phyloP scores from a whole-genome alignment of 2,113 vertebrate species.

The Recurvirostra avosetta region DNA sequence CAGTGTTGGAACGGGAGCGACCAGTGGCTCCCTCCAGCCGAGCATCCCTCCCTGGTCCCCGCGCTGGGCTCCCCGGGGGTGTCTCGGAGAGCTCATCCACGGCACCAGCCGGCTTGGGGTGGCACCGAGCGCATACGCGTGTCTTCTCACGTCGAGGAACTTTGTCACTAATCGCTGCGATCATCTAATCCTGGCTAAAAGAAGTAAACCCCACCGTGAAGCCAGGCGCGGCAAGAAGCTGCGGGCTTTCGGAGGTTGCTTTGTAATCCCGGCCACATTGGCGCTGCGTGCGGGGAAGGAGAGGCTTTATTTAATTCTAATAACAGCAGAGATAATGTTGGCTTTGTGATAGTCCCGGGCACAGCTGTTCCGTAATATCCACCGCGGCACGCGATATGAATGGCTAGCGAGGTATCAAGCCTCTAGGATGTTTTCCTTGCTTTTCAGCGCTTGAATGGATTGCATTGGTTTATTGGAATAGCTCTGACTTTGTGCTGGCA shows the following conservation, averaged over 20 bases:
- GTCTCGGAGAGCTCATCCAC: neutral
- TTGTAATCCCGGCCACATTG: neutral
- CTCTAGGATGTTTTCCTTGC: conserved; percentile 24
- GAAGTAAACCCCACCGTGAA: neutral
- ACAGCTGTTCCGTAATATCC: neutral
- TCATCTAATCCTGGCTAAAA: neutral
- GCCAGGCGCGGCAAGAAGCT: neutral
- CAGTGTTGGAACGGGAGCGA: accelerated
- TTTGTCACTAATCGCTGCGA: neutral
- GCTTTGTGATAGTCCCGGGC: neutral
- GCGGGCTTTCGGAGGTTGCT: neutral
- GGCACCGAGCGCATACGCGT: neutral
- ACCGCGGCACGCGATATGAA: neutral
- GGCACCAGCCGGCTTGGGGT: neutral
- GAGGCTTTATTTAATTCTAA: conserved; percentile 11
- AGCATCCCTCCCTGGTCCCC: neutral
- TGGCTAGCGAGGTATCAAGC: neutral
- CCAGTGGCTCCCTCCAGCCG: neutral
- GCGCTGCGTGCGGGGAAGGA: neutral
- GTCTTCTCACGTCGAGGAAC: neutral
- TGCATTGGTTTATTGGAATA: conserved; percentile 42
- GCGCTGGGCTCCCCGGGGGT: neutral
- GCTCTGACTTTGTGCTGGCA: conserved; percentile 54
- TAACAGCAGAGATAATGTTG: neutral
- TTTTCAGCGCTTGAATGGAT: conserved; percentile 15